Evolutionary conservation across 2,888 invertebrate genomes (phyloP).

Genomic region (Quadriops clusia): DNA sequence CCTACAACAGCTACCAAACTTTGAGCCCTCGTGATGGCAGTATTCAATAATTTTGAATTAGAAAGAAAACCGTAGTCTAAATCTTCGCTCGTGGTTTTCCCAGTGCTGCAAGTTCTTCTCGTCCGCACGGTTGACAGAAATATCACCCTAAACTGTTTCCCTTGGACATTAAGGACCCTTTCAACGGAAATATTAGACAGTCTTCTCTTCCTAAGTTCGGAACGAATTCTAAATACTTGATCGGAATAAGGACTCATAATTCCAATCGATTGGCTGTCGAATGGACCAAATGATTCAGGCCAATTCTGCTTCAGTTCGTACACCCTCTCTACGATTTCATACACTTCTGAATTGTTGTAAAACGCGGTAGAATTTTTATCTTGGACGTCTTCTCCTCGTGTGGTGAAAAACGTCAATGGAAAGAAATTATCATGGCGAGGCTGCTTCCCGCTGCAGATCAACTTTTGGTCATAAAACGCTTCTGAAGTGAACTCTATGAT

Average conservation of each 20-base stretch:
- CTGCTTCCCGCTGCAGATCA: conserved; percentile 61
- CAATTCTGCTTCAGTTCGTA: conserved; percentile 58
- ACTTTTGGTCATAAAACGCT: conserved; percentile 66
- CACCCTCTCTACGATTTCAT: conserved; percentile 67
- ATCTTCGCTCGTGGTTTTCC: conserved; percentile 40
- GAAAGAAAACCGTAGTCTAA: conserved; percentile 73
- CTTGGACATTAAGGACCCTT: conserved; percentile 73
- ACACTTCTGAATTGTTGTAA: conserved; percentile 71
- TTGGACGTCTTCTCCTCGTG: conserved; percentile 68
- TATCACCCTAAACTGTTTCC: conserved; percentile 75
- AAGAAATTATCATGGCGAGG: conserved; percentile 57
- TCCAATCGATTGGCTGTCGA: conserved; percentile 65
- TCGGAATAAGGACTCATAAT: conserved; percentile 79
- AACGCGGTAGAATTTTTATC: conserved; percentile 68
- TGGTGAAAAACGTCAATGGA: conserved; percentile 70
- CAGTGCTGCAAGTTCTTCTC: conserved; percentile 51
- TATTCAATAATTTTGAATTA: conserved; percentile 69
- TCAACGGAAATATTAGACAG: conserved; percentile 70
- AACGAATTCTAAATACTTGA: conserved; percentile 63
- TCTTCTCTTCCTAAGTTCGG: conserved; percentile 59
- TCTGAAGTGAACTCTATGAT: conserved; percentile 74
- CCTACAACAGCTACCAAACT: conserved; percentile 74
- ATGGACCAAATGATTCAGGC: conserved; percentile 61
- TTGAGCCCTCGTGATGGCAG: conserved; percentile 72
- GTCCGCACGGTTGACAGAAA: conserved; percentile 71